Evolutionary conservation across 2,797 vertebrate genomes (phyloP), one percentile per base, ranked within the genome.

Genomic region (Aldrovandia affinis): DNA sequence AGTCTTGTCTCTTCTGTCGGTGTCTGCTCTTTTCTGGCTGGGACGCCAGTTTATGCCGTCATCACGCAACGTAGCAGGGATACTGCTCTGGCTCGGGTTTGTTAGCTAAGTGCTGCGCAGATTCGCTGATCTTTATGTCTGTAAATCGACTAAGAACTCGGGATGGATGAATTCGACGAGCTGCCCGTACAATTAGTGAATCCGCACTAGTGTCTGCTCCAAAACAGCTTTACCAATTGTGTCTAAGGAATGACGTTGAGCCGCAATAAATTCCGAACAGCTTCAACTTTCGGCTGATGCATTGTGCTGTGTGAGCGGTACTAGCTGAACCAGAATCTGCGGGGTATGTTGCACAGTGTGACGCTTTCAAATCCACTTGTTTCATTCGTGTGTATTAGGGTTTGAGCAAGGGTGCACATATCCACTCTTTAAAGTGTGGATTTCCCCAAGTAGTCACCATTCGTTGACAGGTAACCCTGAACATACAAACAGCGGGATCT

Each of bases 1-100:
- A 84, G 77, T 20, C 78, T 36, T 81, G 50, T 73, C 79, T 15
- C 52, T 68, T 81, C 65, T 59, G 14, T 83, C 73, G 63, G 50
- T 80, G 39, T 78, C 61, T 54, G 77, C 57, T 70, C 28, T 85
- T 82, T 75, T 84, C 78, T 80, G 39, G 59, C 77, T 55, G 82
- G 79, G 89, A 85, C 89, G 89, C 88, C n/a, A 57, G 36, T 39
- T 75, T 61, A 86, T 89, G 90, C 78, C 85, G 86, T 87, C 90
- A 89, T 68, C 73, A 33, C 90, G 89, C 77, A 39, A 52, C 83
- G 78, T 73, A 63, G 33, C 25, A 81, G n/a, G 65, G 25, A 20
- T 3, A 25, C 14, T 36, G 14, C 1, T 39, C 3, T 65, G 65
- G 65, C 65, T 39, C 25, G 28, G 65, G 18, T 47, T 77, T 73